Evolutionary conservation across 2,797 vertebrate genomes (phyloP), one percentile per base, ranked within the genome.

Genomic region (Crocodylus rhombifer): DNA sequence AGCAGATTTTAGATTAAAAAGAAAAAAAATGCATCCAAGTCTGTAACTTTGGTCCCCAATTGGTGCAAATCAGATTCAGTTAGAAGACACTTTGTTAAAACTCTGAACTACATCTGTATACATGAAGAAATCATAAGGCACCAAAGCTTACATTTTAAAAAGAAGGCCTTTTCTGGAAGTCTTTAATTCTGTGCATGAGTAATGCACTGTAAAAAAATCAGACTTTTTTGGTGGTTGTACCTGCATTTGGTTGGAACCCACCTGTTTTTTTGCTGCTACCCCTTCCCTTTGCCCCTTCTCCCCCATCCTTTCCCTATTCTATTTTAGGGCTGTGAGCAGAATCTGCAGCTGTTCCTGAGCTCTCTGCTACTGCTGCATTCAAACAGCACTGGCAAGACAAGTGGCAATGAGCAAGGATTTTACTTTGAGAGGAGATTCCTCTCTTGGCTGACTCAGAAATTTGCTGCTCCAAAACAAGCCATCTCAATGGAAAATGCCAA

Each of bases 41-140:
- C 42, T 51, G 42, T 4, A 94, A 71, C 28, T 96, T 95, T 94
- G 91, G 87, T 95, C 93, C 96, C 71, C 85, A 91, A 91, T 77
- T 93, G 77, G 42, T 51, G 10, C 85, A 96, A 26, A 79, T 58
- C 21, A 75, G 21, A 88, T 91, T 81, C 88, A 58, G 82, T 69
- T 51, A 51, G 75, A 85, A 36, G 87, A 61, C 73, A 80, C 80
- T 28, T 91, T 65, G 65, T 86, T 93, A 86, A 87, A 92, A 85
- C 36, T 58, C 58, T 81, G 77, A 91, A 87, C 81, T 91, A 96
- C 81, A 81, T 93, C 62, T 81, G 75, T 73, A 95, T 81, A 80
- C 42, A 14, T 25, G 36, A 21, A 73, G 21, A 73, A 91, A 81
- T 94, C 65, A 79, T 94, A 96, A 97, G 96, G 96, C 96, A 97